Evolutionary conservation across 2,888 invertebrate species (phyloP).

Genomic region (Xylota segnis): DNA sequence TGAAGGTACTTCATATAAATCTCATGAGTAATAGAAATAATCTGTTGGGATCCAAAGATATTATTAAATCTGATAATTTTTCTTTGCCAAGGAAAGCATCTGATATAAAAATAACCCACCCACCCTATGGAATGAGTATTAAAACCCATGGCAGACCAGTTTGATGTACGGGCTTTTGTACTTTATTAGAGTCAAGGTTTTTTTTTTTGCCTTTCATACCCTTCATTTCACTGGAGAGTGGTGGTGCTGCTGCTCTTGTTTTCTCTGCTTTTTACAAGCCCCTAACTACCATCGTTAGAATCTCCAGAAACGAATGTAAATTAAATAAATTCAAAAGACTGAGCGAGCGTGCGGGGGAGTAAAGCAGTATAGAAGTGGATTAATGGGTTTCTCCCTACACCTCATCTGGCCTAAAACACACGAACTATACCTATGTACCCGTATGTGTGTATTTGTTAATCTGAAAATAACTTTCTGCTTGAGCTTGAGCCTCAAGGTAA

Average conservation of each 20-base stretch:
- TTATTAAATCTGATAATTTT: not conserved
- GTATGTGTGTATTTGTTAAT: not conserved
- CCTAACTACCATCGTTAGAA: conserved; percentile 3
- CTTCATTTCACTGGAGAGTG: not conserved
- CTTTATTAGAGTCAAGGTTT: conserved; percentile 15
- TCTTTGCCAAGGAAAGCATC: too few relatives aligned
- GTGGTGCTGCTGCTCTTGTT: not conserved
- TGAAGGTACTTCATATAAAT: too few relatives aligned
- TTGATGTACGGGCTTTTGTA: not conserved
- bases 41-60: too few relatives aligned
- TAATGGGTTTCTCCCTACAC: not conserved
- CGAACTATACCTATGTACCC: too few relatives aligned
- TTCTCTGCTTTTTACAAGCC: not conserved
- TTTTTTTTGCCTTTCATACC: not conserved
- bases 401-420: not conserved
- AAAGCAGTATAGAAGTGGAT: not conserved
- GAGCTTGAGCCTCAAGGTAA: not conserved
- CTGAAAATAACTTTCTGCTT: not conserved
- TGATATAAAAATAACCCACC: conserved; percentile 16
- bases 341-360: not conserved
- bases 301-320: conserved; percentile 20
- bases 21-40: too few relatives aligned
- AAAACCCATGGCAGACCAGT: not conserved
- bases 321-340: not conserved
- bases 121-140: not conserved